Evolutionary conservation across 2,888 invertebrate genomes (phyloP).

Genomic region (Macaria notata): DNA sequence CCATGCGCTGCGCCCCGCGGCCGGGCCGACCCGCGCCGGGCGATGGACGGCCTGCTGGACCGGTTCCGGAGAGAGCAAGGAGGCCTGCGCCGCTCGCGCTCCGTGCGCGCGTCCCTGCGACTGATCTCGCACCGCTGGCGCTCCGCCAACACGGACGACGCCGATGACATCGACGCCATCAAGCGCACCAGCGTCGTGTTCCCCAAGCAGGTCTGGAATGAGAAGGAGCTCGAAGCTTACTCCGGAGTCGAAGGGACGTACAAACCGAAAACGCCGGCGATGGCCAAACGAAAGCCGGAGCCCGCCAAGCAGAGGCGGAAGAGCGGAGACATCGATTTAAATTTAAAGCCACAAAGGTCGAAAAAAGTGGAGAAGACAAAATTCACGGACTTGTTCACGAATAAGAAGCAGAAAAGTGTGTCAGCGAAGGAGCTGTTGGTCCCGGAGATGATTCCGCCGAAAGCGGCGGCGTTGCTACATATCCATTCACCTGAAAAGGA

Average conservation of each 20-base stretch:
- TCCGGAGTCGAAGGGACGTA: conserved; percentile 75
- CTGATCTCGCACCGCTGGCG: conserved; percentile 85
- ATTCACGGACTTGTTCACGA: conserved; percentile 74
- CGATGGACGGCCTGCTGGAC: conserved; percentile 80
- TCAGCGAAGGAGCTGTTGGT: conserved; percentile 69
- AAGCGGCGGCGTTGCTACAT: conserved; percentile 84
- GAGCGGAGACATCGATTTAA: conserved; percentile 72
- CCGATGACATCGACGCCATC: conserved; percentile 58
- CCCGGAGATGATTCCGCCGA: conserved; percentile 82
- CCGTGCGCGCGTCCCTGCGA: conserved; percentile 87
- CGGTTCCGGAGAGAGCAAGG: conserved; percentile 77
- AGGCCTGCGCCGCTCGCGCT: conserved; percentile 84
- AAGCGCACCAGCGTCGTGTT: conserved; percentile 66
- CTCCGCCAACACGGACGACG: conserved; percentile 66
- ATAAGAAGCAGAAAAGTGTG: conserved; percentile 71
- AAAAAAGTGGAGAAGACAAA: conserved; percentile 71
- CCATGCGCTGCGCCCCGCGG: conserved; percentile 73
- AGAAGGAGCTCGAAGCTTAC: conserved; percentile 70
- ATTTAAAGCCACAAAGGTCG: conserved; percentile 63
- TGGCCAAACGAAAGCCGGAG: conserved; percentile 70
- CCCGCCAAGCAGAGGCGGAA: conserved; percentile 59
- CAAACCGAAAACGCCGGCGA: conserved; percentile 71
- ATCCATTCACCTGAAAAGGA: conserved; percentile 74
- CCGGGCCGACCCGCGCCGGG: conserved; percentile 67
- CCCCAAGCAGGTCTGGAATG: conserved; percentile 67